A percentile compares a stretch with the other conserved stretches of the same genome.
phyloP scores from a whole-genome alignment of 2,113 vertebrate species.

The Heliornis fulica region DNA sequence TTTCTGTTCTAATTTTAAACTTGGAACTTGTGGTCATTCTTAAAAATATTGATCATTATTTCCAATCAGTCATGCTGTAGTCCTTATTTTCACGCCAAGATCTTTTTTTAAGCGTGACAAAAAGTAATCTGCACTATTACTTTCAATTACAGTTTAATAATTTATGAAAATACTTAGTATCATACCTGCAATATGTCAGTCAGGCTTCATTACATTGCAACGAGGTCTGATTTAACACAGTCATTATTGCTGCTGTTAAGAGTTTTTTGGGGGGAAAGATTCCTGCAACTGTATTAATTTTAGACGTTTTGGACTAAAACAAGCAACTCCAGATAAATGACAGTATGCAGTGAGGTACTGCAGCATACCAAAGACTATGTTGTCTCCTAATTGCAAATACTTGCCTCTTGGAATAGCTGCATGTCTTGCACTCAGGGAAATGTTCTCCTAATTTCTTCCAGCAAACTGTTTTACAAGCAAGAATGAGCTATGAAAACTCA shows the following conservation, averaged over 20 bases:
- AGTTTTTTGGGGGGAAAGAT: conserved; percentile 65
- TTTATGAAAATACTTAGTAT: conserved; percentile 78
- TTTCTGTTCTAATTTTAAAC: conserved; percentile 5
- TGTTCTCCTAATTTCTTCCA: background rate
- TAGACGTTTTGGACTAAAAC: conserved; percentile 64
- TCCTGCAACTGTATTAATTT: conserved; percentile 57
- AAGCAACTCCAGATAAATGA: conserved; percentile 48
- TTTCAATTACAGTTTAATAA: conserved; percentile 78
- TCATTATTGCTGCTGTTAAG: conserved; percentile 72
- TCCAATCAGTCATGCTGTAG: conserved; percentile 35
- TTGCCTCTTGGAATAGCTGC: background rate
- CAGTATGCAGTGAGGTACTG: background rate
- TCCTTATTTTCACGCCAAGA: conserved; percentile 59
- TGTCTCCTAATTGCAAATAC: background rate
- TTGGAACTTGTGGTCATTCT: background rate
- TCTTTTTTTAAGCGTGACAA: conserved; percentile 46
- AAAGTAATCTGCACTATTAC: conserved; percentile 72
- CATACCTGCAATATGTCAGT: conserved; percentile 77
- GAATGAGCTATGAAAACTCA: background rate
- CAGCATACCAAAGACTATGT: background rate
- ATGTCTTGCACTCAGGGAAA: background rate
- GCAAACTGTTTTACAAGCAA: background rate
- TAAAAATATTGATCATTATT: conserved; percentile 57
- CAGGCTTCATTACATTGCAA: conserved; percentile 76
- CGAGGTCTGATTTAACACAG: conserved; percentile 76